Conservation (phyloP, 1,140 invertebrate genomes). For the Diprion similis region DNA sequence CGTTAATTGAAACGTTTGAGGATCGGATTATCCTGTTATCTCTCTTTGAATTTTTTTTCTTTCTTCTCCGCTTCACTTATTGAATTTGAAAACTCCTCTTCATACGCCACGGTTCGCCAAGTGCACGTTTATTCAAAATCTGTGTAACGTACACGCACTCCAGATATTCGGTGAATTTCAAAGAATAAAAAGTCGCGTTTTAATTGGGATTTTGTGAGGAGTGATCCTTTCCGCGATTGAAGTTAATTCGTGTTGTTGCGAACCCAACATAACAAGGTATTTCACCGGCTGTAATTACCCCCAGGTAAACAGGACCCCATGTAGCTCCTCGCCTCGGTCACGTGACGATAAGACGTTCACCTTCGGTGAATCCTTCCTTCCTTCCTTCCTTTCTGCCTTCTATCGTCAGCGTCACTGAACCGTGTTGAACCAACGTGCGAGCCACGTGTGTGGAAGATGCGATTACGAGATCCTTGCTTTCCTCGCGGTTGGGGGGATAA, state of each 20-base stretch:
- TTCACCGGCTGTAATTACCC: conserved; percentile 3
- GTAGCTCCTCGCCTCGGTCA: background rate
- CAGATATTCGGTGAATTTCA: background rate
- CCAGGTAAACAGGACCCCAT: background rate
- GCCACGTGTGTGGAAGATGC: background rate
- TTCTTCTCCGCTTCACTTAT: background rate
- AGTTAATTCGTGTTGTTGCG: background rate
- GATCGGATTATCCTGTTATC: background rate
- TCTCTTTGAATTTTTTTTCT: background rate
- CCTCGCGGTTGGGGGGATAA: background rate
- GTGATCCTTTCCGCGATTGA: too few relatives aligned
- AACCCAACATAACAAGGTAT: background rate
- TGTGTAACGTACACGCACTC: background rate
- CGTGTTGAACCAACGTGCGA: background rate
- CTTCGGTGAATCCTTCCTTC: background rate
- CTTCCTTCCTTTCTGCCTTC: background rate
- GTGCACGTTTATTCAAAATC: too few relatives aligned
- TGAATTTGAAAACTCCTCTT: background rate
- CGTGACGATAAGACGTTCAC: background rate
- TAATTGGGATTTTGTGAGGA: too few relatives aligned
- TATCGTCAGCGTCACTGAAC: background rate
- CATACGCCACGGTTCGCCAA: too few relatives aligned
- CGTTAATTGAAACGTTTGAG: conserved; percentile 40
- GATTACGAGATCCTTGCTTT: background rate
- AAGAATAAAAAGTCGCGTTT: too few relatives aligned